These are phyloP conservation scores for Caenorhabditis zanzibari DNA, from an alignment of 2,888 invertebrate species.

Conservation along the genomic window DNA sequence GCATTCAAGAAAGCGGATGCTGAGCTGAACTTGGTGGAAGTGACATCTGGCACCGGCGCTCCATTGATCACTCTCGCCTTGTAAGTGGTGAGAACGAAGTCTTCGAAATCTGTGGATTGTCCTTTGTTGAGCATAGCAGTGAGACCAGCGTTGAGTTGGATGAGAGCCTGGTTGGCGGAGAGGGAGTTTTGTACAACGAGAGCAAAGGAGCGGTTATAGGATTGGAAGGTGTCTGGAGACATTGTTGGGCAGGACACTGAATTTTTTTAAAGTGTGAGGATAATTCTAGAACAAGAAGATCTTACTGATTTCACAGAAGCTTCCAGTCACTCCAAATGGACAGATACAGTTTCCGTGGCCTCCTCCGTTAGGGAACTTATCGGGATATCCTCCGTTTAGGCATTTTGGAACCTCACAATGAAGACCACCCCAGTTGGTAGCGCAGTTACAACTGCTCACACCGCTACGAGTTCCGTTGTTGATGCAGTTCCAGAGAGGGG, in stretches of 20 bases:
- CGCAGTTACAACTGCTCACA: slow-evolving; percentile 46
- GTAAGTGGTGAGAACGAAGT: slow-evolving; percentile 65
- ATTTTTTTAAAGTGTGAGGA: not conserved
- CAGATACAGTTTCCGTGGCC: slow-evolving; percentile 69
- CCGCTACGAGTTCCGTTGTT: slow-evolving; percentile 65
- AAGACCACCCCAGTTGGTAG: slow-evolving; percentile 46
- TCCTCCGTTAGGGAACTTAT: slow-evolving; percentile 68
- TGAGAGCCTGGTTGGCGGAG: slow-evolving; percentile 52
- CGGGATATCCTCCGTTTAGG: slow-evolving; percentile 67
- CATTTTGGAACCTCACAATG: slow-evolving; percentile 68
- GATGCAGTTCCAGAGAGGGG: slow-evolving; percentile 49
- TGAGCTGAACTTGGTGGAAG: slow-evolving; percentile 34
- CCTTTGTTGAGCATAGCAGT: slow-evolving; percentile 57
- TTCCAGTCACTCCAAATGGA: slow-evolving; percentile 66
- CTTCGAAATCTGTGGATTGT: slow-evolving; percentile 58
- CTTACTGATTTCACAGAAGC: slow-evolving; percentile 68
- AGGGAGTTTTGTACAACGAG: slow-evolving; percentile 67
- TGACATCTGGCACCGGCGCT: slow-evolving; percentile 30
- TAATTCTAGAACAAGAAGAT: not conserved
- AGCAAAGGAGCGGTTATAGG: slow-evolving; percentile 64
- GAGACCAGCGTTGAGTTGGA: slow-evolving; percentile 52
- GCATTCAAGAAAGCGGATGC: slow-evolving; percentile 59
- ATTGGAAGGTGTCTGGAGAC: slow-evolving; percentile 59
- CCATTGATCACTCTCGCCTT: slow-evolving; percentile 49
- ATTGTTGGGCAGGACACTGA: slow-evolving; percentile 59